phyloP scores from a whole-genome alignment of 2,113 vertebrate genomes.

The Apistogramma diplotaenia region DNA sequence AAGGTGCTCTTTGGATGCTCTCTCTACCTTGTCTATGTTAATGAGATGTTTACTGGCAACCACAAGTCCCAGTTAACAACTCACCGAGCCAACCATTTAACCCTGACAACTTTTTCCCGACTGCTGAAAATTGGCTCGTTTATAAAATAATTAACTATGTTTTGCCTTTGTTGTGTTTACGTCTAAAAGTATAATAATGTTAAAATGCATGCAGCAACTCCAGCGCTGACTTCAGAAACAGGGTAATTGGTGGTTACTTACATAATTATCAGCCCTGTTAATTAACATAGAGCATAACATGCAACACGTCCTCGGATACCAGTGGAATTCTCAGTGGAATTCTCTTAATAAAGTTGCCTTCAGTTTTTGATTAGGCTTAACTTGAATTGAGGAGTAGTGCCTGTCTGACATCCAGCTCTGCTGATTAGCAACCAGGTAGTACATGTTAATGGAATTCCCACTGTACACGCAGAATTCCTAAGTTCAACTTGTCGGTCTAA shows the following conservation, averaged over 20 bases:
- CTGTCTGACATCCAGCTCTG: neutral
- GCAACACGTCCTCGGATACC: neutral
- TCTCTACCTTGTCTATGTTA: neutral
- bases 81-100: neutral
- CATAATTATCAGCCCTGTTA: neutral
- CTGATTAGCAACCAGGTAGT: neutral
- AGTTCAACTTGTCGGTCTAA: neutral
- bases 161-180: neutral
- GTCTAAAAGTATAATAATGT: neutral
- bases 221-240: neutral
- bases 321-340: neutral
- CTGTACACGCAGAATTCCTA: neutral
- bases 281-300: neutral
- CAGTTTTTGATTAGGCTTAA: neutral
- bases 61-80: neutral
- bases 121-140: neutral
- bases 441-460: neutral
- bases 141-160: neutral
- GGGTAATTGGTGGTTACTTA: neutral
- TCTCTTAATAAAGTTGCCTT: neutral
- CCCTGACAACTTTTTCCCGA: neutral
- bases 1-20: neutral
- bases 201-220: neutral
- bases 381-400: neutral
- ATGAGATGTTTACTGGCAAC: neutral